Percentiles rank a stretch among this genome's conserved stretches.
phyloP scores from a whole-genome alignment of 2,888 invertebrate species.

The Tiphia femorata region DNA sequence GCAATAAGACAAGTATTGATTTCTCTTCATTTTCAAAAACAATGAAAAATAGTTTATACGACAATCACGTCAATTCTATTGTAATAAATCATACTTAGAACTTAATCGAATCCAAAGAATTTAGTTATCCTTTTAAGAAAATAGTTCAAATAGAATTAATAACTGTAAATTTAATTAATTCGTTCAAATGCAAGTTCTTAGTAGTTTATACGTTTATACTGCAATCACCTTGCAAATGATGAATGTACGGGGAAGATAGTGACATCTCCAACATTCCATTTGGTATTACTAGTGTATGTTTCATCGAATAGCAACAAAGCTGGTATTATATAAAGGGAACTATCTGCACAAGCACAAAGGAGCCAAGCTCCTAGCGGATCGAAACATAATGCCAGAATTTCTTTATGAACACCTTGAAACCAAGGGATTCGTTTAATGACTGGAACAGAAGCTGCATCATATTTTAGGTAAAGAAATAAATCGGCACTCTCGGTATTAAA shows the following conservation, averaged over 20 bases:
- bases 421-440: slow-evolving; percentile 62
- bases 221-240: slow-evolving; percentile 58
- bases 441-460: slow-evolving; percentile 46
- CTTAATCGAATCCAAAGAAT: not conserved
- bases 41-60: not conserved
- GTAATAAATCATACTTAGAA: not conserved
- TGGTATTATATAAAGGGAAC: slow-evolving; percentile 75
- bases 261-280: slow-evolving; percentile 74
- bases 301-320: slow-evolving; percentile 73
- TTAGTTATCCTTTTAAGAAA: not conserved
- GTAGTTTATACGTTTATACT: not conserved
- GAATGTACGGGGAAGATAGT: slow-evolving; percentile 69
- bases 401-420: slow-evolving; percentile 60
- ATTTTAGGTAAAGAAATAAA: slow-evolving; percentile 61
- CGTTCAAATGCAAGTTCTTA: no score
- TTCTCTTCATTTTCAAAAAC: no score
- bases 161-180: not conserved
- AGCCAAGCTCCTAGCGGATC: slow-evolving; percentile 87
- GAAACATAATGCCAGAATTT: slow-evolving; percentile 76
- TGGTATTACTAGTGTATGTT: slow-evolving; percentile 70
- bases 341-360: slow-evolving; percentile 72
- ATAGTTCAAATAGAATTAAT: not conserved
- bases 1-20: not conserved
- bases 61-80: not conserved
- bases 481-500: slow-evolving; percentile 58